Base-by-base conservation (phyloP, 2,888 invertebrate species). In the Drosophila paranaensis region DNA sequence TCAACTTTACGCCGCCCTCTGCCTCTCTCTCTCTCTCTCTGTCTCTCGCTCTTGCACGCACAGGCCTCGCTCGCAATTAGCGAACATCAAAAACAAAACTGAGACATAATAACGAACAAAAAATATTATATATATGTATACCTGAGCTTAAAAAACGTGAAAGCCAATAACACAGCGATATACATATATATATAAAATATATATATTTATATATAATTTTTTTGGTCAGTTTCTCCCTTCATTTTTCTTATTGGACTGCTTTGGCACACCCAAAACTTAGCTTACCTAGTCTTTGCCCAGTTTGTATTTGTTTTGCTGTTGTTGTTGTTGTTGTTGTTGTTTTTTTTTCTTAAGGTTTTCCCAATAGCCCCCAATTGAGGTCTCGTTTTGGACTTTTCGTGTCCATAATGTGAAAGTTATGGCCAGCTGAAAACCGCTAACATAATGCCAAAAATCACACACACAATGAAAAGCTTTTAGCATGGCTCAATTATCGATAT, bases 81-180 rank as follows among this genome's bases (percentile, higher is more conserved):
- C 69, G 72, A 46, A 80, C 79, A 86, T 83, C 87, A 86, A 69
- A 65, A 72, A 77, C 79, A 81, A 77, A 88, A 82, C 78, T 78
- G 71, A 88, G 83, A 83, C 86, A 88, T 80, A 74, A 77, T 79
- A 86, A 73, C 70, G 54, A 50, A 14, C 60, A 55, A 63, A 60
- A 58, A 30, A 51, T 46, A n/a, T 48, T 35, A 13, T 33, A 16
- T 37, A 37, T 20, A 4, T 39, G n/a, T 33, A 8, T 33, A 33
- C 30, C 30, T 53, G 43, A 68, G 56, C 60, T 65, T 73, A 70
- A 70, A 74, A 63, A 73, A 74, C 70, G 58, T 67, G 66, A 71
- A 71, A 77, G 57, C 74, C 71, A 76, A 76, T 78, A 74, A 78
- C 69, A 76, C 74, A 75, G 66, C 77, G 60, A 10, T 10, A 33